Evolutionary conservation across 30 jellyfish, hydroid and myxozoan species (phyloP).

Genomic region (Catostylus mosaicus): DNA sequence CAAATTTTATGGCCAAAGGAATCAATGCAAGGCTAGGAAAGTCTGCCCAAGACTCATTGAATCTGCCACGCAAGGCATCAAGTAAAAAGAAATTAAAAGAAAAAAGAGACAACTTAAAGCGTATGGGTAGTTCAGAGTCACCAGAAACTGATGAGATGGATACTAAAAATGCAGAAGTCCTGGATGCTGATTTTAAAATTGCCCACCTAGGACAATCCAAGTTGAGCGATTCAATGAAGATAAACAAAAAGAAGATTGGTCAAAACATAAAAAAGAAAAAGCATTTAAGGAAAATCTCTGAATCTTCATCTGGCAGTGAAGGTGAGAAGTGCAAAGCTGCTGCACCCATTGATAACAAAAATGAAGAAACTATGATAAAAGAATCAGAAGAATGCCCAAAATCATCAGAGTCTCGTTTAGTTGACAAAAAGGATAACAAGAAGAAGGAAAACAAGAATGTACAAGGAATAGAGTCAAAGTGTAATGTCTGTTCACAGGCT

Average conservation of each 20-base stretch:
- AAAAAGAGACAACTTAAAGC: slow-evolving; percentile 34
- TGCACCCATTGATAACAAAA: not conserved
- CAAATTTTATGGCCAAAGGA: slow-evolving; percentile 34
- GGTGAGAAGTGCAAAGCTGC: not conserved
- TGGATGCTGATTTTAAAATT: slow-evolving; percentile 4
- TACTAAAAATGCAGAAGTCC: not conserved
- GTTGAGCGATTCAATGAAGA: slow-evolving; percentile 60
- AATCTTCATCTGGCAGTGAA: slow-evolving; percentile 40
- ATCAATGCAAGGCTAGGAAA: slow-evolving; percentile 46
- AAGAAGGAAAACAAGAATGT: not conserved
- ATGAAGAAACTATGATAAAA: not conserved
- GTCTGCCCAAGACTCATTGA: slow-evolving; percentile 63
- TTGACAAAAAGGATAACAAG: not conserved
- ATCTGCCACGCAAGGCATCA: slow-evolving; percentile 60
- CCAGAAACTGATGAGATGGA: slow-evolving; percentile 42
- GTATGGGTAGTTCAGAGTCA: slow-evolving; percentile 43
- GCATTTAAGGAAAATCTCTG: slow-evolving; percentile 28
- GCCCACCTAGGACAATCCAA: slow-evolving; percentile 60
- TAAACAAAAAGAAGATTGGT: slow-evolving; percentile 20
- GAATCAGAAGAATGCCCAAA: not conserved
- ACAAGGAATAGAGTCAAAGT: slow-evolving; percentile 39
- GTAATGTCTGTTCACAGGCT: slow-evolving; percentile 65
- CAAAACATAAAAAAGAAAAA: slow-evolving; percentile 35
- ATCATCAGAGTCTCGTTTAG: not conserved
- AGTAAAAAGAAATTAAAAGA: slow-evolving; percentile 57